phyloP scores from a whole-genome alignment of 2,888 invertebrate species.

The Aromia moschata region DNA sequence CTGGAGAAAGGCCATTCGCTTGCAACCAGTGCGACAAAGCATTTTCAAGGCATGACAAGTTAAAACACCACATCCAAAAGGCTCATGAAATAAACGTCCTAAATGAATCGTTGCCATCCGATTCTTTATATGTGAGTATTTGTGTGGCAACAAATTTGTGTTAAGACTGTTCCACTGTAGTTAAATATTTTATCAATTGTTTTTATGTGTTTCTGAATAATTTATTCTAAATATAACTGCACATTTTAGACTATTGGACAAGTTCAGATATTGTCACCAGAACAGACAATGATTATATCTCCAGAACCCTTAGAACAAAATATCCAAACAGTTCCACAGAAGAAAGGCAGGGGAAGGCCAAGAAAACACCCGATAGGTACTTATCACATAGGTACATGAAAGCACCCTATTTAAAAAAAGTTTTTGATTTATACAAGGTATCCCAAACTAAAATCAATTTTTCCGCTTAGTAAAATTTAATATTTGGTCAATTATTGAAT shows the following conservation, averaged over 20 bases:
- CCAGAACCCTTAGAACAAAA: conserved; percentile 11
- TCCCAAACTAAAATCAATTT: too few relatives aligned
- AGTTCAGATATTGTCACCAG: conserved; percentile 39
- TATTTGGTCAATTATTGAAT: too few relatives aligned
- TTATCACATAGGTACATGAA: not conserved
- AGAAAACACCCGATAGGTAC: conserved; percentile 64
- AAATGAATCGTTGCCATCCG: conserved; percentile 37
- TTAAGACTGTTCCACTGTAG: too few relatives aligned
- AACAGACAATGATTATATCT: conserved; percentile 33
- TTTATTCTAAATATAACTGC: too few relatives aligned
- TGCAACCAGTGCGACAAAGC: conserved; percentile 76
- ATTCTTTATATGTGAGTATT: conserved; percentile 41
- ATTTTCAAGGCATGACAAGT: conserved; percentile 77
- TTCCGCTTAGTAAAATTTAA: too few relatives aligned
- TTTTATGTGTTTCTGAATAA: too few relatives aligned
- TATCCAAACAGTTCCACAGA: conserved; percentile 52
- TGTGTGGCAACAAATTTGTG: too few relatives aligned
- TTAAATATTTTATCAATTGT: too few relatives aligned
- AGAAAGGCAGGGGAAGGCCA: conserved; percentile 66
- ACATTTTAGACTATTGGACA: conserved; percentile 39
- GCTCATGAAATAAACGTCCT: conserved; percentile 61
- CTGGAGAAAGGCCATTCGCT: conserved; percentile 75
- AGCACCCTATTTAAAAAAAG: too few relatives aligned
- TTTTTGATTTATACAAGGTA: too few relatives aligned
- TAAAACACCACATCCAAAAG: conserved; percentile 73